Base-by-base conservation (phyloP, 2,797 vertebrate species). In the Phrynocephalus guinanensis region DNA sequence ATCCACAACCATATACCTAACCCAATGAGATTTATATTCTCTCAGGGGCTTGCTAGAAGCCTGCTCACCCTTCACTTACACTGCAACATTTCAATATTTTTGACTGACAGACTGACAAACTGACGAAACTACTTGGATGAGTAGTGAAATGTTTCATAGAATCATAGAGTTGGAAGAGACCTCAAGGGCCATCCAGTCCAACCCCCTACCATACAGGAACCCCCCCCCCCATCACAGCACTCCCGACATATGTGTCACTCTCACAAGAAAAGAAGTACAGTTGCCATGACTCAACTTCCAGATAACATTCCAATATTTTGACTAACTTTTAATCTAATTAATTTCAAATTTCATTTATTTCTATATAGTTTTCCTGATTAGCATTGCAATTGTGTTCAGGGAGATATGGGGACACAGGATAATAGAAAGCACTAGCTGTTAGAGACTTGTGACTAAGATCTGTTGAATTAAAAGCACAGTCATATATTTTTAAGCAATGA, bases 381-480 rank as follows among this genome's bases (percentile, higher is more conserved):
- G 70, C 60, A 66, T 66, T 48, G 73, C 13, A 75, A 75, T 50
- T 63, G 48, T 7, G 28, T 6, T 15, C 68, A 80, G 24, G 33
- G 15, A 50, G 48, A 15, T 18, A 63, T 86, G 24, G 38, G 44
- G 68, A 75, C 1, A 13, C 15, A n/a, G 22, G 6, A 33, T 18
- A 44, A 3, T 7, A 78, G 16, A 52, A 71, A 93, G n/a, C 56
- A 63, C 63, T 70, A 79, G 87, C 84, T 91, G 70, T 90, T 86
- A 89, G 60, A 81, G 77, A 89, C 5, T 15, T 8, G 9, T 38
- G 50, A 72, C 26, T 33, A 16, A 22, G 2, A 52, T 24, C 48
- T 11, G 28, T 33, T 30, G 28, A 22, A 30, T 80, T 60, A 68
- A 8, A 83, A 48, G 66, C 38, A 82, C 20, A 67, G 26, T 33